These are phyloP conservation scores for Lontra canadensis DNA, from an alignment of 2,113 vertebrate species.

Conservation along the genomic window DNA sequence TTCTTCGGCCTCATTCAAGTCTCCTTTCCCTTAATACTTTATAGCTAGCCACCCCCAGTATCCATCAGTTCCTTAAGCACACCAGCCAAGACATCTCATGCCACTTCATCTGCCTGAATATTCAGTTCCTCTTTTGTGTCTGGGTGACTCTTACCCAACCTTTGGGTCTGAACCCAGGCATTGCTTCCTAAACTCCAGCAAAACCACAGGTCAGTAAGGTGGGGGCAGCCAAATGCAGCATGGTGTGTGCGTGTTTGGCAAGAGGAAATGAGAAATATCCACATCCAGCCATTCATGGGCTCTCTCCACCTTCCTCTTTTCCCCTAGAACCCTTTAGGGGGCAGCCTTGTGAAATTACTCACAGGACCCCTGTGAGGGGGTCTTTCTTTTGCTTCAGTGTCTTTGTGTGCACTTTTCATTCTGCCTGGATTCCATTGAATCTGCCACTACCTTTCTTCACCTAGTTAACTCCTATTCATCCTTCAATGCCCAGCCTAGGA, in stretches of 20 bases:
- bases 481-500: neutral
- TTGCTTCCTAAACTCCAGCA: neutral
- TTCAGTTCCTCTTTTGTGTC: neutral
- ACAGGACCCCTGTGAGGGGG: neutral
- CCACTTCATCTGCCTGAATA: neutral
- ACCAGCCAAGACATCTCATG: neutral
- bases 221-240: neutral
- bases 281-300: neutral
- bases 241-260: neutral
- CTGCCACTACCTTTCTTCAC: neutral
- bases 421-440: neutral
- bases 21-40: neutral
- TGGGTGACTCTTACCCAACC: neutral
- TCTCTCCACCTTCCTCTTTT: neutral
- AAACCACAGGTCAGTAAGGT: neutral
- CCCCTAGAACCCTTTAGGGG: neutral
- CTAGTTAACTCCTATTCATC: neutral
- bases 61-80: neutral
- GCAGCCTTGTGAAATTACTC: neutral
- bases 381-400: neutral
- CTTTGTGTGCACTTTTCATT: neutral
- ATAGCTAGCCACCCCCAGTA: neutral
- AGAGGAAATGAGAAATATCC: neutral
- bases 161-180: neutral
- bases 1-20: neutral